These are phyloP conservation scores for Stomorhina lunata DNA, from an alignment of 2,888 invertebrate genomes.

Conservation along the genomic window DNA sequence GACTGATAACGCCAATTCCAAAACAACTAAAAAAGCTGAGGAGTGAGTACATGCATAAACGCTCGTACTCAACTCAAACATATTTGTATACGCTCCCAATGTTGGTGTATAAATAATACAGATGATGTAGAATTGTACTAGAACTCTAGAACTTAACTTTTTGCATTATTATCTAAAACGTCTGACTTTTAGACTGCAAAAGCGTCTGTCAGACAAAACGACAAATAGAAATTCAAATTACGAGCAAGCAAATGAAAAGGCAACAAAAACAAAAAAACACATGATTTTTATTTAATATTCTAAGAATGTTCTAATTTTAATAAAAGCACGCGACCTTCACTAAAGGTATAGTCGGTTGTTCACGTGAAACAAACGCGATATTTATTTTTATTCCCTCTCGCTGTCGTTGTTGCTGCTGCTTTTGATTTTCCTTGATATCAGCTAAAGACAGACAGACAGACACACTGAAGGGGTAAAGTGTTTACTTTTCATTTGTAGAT, in stretches of 20 bases:
- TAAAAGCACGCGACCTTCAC: constrained; percentile 58
- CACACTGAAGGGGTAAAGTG: neutral
- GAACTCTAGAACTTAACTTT: neutral
- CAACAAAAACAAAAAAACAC: constrained; percentile 19
- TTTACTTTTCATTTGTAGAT: neutral
- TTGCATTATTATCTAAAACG: neutral
- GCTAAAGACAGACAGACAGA: neutral
- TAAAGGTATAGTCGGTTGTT: constrained; percentile 31
- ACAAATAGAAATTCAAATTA: neutral
- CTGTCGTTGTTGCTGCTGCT: neutral
- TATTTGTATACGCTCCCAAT: neutral
- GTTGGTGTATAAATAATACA: too few species aligned
- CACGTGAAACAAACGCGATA: constrained; percentile 60
- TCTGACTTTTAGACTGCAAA: neutral
- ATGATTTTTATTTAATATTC: constrained; percentile 13
- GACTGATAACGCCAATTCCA: constrained; percentile 3
- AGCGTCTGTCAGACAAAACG: neutral
- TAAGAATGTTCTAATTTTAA: constrained; percentile 34
- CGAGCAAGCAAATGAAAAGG: neutral
- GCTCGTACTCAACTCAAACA: neutral
- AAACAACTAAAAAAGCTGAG: neutral
- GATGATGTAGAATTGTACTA: too few species aligned
- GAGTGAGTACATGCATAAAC: neutral
- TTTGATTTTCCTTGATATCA: neutral
- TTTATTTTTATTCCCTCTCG: neutral